Evolutionary conservation across 2,113 vertebrate genomes (phyloP), one percentile per base, ranked within the genome.

Genomic region (Ochotona curzoniae): DNA sequence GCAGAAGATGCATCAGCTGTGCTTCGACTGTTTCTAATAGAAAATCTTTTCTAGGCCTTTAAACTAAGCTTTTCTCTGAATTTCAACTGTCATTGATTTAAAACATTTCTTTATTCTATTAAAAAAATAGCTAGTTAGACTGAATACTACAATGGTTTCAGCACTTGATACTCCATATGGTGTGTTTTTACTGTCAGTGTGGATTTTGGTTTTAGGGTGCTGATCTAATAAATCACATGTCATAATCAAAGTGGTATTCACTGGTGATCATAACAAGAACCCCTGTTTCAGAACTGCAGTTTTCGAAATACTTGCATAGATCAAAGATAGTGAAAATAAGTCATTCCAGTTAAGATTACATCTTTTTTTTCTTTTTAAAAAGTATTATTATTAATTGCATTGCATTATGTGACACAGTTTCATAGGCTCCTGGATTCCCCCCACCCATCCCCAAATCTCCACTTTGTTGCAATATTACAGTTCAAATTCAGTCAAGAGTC

Each of bases 291-390:
- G n/a, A 93, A 13, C 66, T 7, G 1, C 32, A 73, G 11, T 26
- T 47, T 54, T 95, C 81, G 32, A 10, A 91, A 51, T 76, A 26
- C 54, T 89, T 30, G 66, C 20, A 64, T 64, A 81, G 57, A 28
- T 91, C 47, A 93, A 66, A 97, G 78, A 25, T 83, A 95, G 96
- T 71, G 82, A 91, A 60, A 94, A 54, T 25, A 93, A 18, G 61
- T 90, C 70, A 83, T 70, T 71, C 26, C 6, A 12, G 32, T 15
- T 61, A 61, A 74, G 1, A 0, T 87, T 82, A 79, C 38, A 44
- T 44, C 38, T 44, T n/a, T n/a, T n/a, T n/a, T n/a, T n/a, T n/a
- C n/a, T n/a, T n/a, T n/a, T n/a, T n/a, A n/a, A n/a, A n/a, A n/a
- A n/a, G n/a, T n/a, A n/a, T n/a, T n/a, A n/a, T n/a, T n/a, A n/a